Evolutionary conservation across 30 jellyfish, hydroid and myxozoan genomes (phyloP), one percentile per base, ranked within the genome.

Genomic region (Euphysa ruthae): DNA sequence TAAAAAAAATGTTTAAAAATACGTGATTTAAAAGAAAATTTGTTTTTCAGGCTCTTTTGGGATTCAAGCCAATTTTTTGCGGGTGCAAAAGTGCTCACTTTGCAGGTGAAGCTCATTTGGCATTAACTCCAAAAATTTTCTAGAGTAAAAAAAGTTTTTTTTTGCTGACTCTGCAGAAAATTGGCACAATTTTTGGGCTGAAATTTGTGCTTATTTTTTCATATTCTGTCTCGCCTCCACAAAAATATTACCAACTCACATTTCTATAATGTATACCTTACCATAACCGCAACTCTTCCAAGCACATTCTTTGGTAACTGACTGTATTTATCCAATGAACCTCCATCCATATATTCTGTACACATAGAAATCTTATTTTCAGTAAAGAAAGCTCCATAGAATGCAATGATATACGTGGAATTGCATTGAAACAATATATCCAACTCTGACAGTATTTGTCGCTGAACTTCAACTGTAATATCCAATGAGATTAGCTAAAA

Each of bases 311-410:
- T 84, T 15, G 93, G 93, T 19, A 89, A 68, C 23, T 52, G 55
- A 4, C 98, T 94, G 71, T 79, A 89, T 8, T 54, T 58, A 46
- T 89, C 98, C 27, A 89, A 71, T 22, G 98, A 89, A 38, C 98
- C 94, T 72, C 98, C 94, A 52, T 89, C 90, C 98, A 89, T 89
- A 70, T 63, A 89, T 77, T 89, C 98, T 23, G 95, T 89, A 55
- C 98, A 89, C 32, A 89, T 65, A 14, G 98, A 89, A 13, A 89
- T 89, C 52, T 89, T 89, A 79, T 84, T 77, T 60, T 89, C 98
- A 4, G 83, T 64, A 38, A 89, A 89, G 44, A 80, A 89, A 12
- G 98, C 98, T 19, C 98, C 98, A 61, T 80, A 75, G 51, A 89
- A 89, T 13, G 80, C 89, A 74, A 89, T 89, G 58, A 89, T 70